Percentiles rank a stretch among this genome's conserved stretches.
Conservation (phyloP, 1,140 invertebrate species). For the Argopecten irradians region DNA sequence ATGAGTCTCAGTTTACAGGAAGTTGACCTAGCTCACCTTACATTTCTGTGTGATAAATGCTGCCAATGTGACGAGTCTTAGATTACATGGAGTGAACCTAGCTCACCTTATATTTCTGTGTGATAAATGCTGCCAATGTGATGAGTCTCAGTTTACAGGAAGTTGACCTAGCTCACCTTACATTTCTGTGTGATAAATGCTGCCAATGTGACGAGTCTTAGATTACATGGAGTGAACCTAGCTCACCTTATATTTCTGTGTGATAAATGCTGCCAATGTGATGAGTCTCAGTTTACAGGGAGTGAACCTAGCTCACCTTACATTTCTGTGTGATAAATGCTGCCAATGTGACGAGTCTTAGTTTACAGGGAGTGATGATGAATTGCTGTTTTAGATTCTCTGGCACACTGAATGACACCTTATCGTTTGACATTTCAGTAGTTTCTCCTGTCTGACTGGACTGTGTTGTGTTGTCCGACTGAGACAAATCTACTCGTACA, state of each 20-base stretch:
- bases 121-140: too few relatives aligned
- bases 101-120: too few relatives aligned
- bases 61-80: conserved; percentile 89
- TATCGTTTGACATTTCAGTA: neutral
- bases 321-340: conserved; percentile 89
- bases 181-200: conserved; percentile 89
- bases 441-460: neutral
- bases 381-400: conserved; percentile 89
- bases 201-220: conserved; percentile 89
- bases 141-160: conserved; percentile 93
- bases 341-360: conserved; percentile 89
- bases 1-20: neutral
- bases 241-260: too few relatives aligned
- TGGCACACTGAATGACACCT: conserved; percentile 84
- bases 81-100: too few relatives aligned
- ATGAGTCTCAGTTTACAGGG: neutral
- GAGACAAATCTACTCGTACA: conserved; percentile 78
- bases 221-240: conserved; percentile 84
- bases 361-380: conserved; percentile 90
- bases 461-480: conserved; percentile 24
- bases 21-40: conserved; percentile 79
- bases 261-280: too few relatives aligned
- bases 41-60: conserved; percentile 89
- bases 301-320: conserved; percentile 79
- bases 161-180: conserved; percentile 83